Base-by-base conservation (phyloP, 2,797 vertebrate species). In the Lepilemur septentrionalis region DNA sequence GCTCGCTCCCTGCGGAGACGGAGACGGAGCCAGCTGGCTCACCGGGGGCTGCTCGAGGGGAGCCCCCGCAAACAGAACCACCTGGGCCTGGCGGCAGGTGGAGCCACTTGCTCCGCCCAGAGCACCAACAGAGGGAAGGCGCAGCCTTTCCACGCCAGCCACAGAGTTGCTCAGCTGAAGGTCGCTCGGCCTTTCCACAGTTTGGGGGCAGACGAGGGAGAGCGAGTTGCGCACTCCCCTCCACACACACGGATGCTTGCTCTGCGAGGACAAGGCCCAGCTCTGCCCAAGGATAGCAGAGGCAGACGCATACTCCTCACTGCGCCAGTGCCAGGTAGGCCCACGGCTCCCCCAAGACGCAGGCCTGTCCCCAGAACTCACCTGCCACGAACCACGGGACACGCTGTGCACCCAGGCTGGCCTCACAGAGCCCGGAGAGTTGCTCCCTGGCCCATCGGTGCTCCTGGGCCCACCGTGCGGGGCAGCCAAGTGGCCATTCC, bases 271-370 rank as follows among this genome's bases (percentile, higher is more conserved):
- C 94, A 95, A 43, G 48, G 82, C 96, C 90, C 30, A 97, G 96
- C 57, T 89, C 96, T 48, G 93, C 90, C 98, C 97, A 98, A 0
- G 90, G 96, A 97, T 97, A 97, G 30, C 97, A 96, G 70, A 98
- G 41, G 35, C 2, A 15, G 55, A 30, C 12, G 4, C 6, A 10
- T 7, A 17, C n/a, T 43, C 10, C 28, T 4, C 4, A 25, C 13
- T 10, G 69, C 3, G 10, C 41, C 3, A 1, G 35, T 1, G 10
- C 41, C 3, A 1, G 35, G 5, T 1, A 0, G 35, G 5, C 9
- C 35, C 8, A 18, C 0, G 20, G 41, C 48, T 78, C n/a, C 20
- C 0, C n/a, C n/a, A 7, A 22, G 32, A 52, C 48, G 0, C 32
- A 32, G 61, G 6, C 20, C 76, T 38, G 76, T 25, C 20, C 65